Evolutionary conservation across 2,888 invertebrate genomes (phyloP).

Genomic region (Helicoverpa assulta): DNA sequence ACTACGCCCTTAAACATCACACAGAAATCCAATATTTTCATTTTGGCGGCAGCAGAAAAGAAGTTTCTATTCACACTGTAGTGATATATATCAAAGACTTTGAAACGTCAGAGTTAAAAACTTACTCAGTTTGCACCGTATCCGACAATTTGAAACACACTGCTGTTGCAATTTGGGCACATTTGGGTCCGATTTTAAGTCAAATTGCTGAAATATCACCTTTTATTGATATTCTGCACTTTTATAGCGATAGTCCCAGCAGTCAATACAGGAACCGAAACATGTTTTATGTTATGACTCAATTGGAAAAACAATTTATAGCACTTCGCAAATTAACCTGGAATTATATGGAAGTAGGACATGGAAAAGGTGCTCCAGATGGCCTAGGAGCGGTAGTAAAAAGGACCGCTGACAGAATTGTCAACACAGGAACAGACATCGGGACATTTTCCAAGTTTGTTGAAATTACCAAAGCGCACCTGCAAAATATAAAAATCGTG

Average conservation of each 20-base stretch:
- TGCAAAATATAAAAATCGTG: too few relatives aligned
- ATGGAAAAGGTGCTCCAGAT: conserved; percentile 28
- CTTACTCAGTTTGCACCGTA: neutral
- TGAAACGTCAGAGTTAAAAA: too few relatives aligned
- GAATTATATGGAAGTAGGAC: neutral
- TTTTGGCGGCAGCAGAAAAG: too few relatives aligned
- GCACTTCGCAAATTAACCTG: neutral
- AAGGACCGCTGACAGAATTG: conserved; percentile 16
- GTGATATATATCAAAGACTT: too few relatives aligned
- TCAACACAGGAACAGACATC: conserved; percentile 9
- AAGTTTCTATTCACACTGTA: too few relatives aligned
- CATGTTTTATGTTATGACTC: neutral
- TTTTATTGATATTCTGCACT: too few relatives aligned
- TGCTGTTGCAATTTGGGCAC: neutral
- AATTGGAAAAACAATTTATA: neutral
- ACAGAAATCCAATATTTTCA: too few relatives aligned
- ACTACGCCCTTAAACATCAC: too few relatives aligned
- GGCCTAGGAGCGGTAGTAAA: conserved; percentile 23
- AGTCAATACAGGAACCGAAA: neutral
- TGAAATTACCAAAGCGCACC: too few relatives aligned
- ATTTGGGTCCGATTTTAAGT: neutral
- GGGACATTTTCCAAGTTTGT: conserved; percentile 16
- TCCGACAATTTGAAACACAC: neutral
- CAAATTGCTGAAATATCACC: neutral
- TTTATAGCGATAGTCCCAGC: neutral